A percentile compares a stretch with the other conserved stretches of the same genome.
Conservation (phyloP, 2,888 invertebrate species). For the Drosophila neutralis region DNA sequence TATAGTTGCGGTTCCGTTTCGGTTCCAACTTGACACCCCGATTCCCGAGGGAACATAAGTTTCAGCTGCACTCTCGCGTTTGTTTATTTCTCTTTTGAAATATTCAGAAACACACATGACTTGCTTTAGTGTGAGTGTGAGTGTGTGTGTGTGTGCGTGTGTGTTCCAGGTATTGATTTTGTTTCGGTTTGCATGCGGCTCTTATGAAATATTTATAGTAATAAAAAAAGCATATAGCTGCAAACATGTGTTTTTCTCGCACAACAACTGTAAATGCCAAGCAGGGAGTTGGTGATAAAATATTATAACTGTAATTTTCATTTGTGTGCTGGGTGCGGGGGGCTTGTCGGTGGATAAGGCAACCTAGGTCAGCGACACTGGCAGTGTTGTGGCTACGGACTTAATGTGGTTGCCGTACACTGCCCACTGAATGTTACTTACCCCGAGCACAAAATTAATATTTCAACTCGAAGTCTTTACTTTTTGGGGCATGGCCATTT, state of each 20-base stretch:
- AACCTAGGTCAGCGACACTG: constrained; percentile 14
- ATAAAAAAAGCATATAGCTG: constrained; percentile 51
- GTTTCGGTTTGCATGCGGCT: constrained; percentile 68
- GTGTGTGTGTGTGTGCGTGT: background rate
- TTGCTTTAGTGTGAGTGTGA: background rate
- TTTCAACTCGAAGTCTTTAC: constrained; percentile 30
- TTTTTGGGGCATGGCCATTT: background rate
- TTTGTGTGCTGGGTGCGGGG: background rate
- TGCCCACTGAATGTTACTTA: constrained; percentile 17
- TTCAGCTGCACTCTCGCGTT: background rate
- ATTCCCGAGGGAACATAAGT: background rate
- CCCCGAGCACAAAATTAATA: constrained; percentile 30
- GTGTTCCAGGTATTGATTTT: constrained; percentile 72
- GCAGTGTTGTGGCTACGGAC: constrained; percentile 24
- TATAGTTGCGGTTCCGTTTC: background rate
- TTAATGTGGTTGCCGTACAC: constrained; percentile 23
- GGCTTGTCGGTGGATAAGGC: background rate
- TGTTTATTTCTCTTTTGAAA: constrained; percentile 39
- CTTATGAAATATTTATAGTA: constrained; percentile 73
- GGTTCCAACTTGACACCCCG: background rate
- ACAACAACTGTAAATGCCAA: constrained; percentile 12
- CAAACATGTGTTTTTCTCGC: constrained; percentile 55
- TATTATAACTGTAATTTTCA: constrained; percentile 29
- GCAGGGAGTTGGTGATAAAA: background rate
- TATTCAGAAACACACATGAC: constrained; percentile 39